Base-by-base conservation (phyloP, 2,888 invertebrate genomes). In the Ptycholaimellus sp. region DNA sequence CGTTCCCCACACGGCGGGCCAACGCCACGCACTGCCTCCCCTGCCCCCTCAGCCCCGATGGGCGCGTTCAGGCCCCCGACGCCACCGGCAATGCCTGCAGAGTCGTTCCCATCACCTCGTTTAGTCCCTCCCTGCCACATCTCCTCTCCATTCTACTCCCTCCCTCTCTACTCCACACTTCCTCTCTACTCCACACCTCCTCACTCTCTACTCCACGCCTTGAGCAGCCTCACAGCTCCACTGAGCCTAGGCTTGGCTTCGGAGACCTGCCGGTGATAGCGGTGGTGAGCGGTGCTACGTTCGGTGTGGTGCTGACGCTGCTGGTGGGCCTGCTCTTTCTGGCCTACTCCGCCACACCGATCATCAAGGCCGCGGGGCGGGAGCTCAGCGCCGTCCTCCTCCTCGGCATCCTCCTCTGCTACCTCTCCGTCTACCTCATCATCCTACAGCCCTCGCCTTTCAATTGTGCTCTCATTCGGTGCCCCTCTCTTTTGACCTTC, bases 341-440 rank as follows among this genome's bases (percentile, higher is more conserved):
- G 31, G 62, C 65, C 51, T 67, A 52, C 50, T 61, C 60, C 48
- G 59, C 59, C 28, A 73, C 73, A 0, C 72, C 73, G 0, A 65
- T 74, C 14, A 73, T 74, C 42, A 72, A 51, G 42, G 54, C 53
- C 17, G 13, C 35, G 14, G 74, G 74, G 1, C 63, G 74, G 11
- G 74, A 74, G 52, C 61, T 74, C 5, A 73, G 73, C 56, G 73
- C 72, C 53, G 70, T 74, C 2, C 63, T 74, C 2, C 59, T 74
- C 3, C 59, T 64, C 40, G 74, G 74, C 11, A 69, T 74, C 42
- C 56, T 71, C 18, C 63, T 70, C 30, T 73, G 72, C 47, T 74
- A 73, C 52, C 64, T 65, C 34, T 72, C 71, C 59, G 71, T 72
- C 6, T 72, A 73, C 49, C 62, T 72, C 7, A 68, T 73, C 45